phyloP scores from a whole-genome alignment of 2,113 vertebrate genomes.

The Bufo gargarizans region DNA sequence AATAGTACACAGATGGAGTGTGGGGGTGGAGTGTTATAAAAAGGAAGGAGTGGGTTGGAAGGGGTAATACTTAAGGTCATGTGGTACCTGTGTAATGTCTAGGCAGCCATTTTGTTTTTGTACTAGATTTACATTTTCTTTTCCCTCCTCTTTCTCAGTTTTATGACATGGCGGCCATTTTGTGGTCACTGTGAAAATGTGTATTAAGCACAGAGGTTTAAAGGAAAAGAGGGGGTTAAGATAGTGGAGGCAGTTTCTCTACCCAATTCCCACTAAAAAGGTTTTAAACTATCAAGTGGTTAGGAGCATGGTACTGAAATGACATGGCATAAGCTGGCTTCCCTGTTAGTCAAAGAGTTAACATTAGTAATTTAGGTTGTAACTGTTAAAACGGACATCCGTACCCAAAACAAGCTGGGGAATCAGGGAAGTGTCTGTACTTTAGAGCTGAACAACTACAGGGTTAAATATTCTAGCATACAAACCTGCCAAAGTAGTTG shows the following conservation, averaged over 20 bases:
- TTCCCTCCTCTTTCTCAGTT: conserved; percentile 39
- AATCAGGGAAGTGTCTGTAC: neutral
- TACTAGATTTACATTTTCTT: conserved; percentile 33
- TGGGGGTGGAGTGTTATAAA: neutral
- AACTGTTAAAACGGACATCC: neutral
- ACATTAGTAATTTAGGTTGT: neutral
- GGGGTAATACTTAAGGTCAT: neutral
- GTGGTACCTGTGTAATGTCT: neutral
- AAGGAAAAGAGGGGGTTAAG: neutral
- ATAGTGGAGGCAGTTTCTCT: neutral
- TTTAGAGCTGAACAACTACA: neutral
- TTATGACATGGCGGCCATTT: conserved; percentile 61
- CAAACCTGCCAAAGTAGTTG: conserved; percentile 45
- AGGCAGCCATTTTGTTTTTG: conserved; percentile 70
- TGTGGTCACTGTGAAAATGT: neutral
- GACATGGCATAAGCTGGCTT: neutral
- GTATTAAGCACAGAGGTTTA: fast-evolving
- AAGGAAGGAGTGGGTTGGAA: neutral
- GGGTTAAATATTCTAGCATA: conserved; percentile 34
- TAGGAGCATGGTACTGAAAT: neutral
- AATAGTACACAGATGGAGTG: conserved; percentile 9
- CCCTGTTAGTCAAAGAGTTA: neutral
- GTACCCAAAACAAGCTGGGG: no score
- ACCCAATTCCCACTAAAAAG: conserved; percentile 18
- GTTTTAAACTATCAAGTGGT: neutral